Conservation (phyloP, 2,797 vertebrate species). For the Ctenopoma multispine region DNA sequence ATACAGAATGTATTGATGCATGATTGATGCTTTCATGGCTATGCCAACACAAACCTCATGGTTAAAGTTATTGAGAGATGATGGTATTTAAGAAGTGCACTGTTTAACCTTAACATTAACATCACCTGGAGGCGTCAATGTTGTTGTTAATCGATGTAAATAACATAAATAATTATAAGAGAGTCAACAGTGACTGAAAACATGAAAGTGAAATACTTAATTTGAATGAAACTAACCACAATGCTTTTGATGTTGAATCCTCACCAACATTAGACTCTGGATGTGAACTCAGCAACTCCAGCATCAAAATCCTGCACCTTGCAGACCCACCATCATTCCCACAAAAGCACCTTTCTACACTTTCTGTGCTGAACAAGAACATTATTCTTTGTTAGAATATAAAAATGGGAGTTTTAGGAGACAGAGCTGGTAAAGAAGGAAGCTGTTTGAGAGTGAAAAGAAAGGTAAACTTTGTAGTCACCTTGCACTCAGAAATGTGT, state of each 20-base stretch:
- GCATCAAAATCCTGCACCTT: neutral
- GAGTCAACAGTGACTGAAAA: neutral
- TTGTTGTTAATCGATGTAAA: neutral
- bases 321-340: neutral
- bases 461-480: constrained; percentile 7
- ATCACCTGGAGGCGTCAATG: too few relatives aligned
- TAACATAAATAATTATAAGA: neutral
- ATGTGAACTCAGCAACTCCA: neutral
- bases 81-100: neutral
- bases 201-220: neutral
- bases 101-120: too few relatives aligned
- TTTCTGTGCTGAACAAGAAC: neutral
- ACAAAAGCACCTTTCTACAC: neutral
- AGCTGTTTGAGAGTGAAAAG: constrained; percentile 5
- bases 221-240: too few relatives aligned
- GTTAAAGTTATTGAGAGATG: neutral
- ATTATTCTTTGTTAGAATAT: neutral
- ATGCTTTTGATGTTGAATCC: neutral
- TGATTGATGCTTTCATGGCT: neutral
- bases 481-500: constrained; percentile 8
- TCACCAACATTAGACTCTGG: neutral
- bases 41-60: neutral
- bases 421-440: neutral
- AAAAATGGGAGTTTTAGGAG: neutral
- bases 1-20: too few relatives aligned